Conservation (phyloP, 2,888 invertebrate genomes). For the Campoletis raptor region DNA sequence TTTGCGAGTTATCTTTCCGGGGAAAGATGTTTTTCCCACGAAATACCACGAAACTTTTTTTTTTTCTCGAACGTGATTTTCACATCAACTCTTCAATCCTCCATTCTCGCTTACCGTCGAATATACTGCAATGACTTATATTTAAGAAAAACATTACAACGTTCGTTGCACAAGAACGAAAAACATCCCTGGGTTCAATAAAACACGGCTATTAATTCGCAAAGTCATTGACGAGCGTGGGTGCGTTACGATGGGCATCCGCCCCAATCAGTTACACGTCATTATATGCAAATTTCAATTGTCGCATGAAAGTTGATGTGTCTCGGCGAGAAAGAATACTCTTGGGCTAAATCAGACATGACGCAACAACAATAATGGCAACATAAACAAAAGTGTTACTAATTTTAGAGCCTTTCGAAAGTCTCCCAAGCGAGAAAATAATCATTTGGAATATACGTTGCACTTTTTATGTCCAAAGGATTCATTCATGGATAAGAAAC, state of each 20-base stretch:
- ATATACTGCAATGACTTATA: background rate
- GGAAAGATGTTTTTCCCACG: background rate
- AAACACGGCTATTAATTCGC: slow-evolving; percentile 42
- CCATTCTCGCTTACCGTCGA: background rate
- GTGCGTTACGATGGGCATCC: slow-evolving; percentile 78
- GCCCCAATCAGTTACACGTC: slow-evolving; percentile 78
- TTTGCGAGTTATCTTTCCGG: background rate
- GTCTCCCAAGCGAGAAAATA: background rate
- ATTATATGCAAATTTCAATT: slow-evolving; percentile 80
- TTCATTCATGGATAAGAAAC: background rate
- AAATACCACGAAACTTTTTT: background rate
- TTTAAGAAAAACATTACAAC: background rate
- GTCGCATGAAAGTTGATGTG: slow-evolving; percentile 78
- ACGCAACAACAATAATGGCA: background rate
- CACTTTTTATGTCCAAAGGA: background rate
- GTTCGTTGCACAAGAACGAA: background rate
- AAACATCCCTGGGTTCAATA: slow-evolving; percentile 31
- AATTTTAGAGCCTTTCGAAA: background rate
- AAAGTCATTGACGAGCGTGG: slow-evolving; percentile 66
- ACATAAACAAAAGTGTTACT: background rate
- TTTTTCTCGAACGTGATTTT: background rate
- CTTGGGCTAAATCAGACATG: slow-evolving; percentile 6
- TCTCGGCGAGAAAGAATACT: slow-evolving; percentile 53
- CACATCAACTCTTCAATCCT: background rate
- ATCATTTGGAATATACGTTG: background rate